phyloP scores from a whole-genome alignment of 2,888 invertebrate species.

The Pristionchus maxplancki region DNA sequence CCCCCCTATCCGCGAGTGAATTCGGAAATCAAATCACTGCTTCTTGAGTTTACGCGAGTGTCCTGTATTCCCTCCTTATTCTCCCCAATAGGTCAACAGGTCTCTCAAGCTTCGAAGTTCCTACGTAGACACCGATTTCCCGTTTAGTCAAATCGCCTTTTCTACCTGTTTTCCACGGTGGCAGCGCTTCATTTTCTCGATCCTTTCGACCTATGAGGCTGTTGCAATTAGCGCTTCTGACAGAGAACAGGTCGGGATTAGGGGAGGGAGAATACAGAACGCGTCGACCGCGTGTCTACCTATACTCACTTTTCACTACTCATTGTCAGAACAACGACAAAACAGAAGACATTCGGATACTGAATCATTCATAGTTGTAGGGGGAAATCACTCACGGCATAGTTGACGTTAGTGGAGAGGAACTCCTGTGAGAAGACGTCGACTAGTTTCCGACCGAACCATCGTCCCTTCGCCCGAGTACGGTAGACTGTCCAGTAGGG shows the following conservation, averaged over 20 bases:
- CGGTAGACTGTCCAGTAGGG: constrained; percentile 75
- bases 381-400: constrained; percentile 64
- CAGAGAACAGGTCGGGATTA: background rate
- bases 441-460: constrained; percentile 71
- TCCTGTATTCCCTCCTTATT: background rate
- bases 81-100: background rate
- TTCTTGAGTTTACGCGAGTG: background rate
- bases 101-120: background rate
- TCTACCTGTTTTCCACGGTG: background rate
- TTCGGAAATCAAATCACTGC: background rate
- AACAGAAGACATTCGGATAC: too few relatives aligned
- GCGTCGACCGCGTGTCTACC: too few relatives aligned
- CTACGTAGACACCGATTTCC: background rate
- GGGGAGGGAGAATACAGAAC: too few relatives aligned
- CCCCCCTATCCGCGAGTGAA: background rate
- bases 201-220: background rate
- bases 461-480: constrained; percentile 69
- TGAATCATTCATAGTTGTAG: background rate
- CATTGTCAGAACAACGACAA: too few relatives aligned
- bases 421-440: constrained; percentile 74
- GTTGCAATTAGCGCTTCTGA: background rate
- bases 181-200: background rate
- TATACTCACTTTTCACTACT: too few relatives aligned
- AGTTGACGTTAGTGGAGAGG: constrained; percentile 68
- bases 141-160: background rate